phyloP scores from a whole-genome alignment of 1,140 invertebrate species.

The Tetraneura akinire region DNA sequence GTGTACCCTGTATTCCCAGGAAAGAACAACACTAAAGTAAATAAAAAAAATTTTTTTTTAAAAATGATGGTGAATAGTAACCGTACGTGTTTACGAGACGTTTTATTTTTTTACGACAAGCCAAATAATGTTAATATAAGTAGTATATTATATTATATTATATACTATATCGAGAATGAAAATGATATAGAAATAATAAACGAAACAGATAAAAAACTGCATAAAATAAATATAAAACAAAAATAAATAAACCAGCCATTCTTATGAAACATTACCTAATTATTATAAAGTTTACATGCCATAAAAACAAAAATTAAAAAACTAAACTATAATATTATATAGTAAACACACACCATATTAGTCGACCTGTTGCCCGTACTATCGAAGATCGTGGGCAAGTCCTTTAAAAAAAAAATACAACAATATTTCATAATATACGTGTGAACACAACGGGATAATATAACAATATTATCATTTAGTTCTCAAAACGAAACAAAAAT shows the following conservation, averaged over 20 bases:
- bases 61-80: too few relatives aligned
- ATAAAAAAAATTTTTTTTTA: too few relatives aligned
- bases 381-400: not conserved
- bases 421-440: not conserved
- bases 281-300: not conserved
- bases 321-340: constrained; percentile 14
- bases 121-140: too few relatives aligned
- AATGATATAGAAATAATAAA: too few relatives aligned
- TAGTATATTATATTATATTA: too few relatives aligned
- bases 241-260: not conserved
- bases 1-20: too few relatives aligned
- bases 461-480: too few relatives aligned
- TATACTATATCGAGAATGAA: too few relatives aligned
- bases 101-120: too few relatives aligned
- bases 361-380: not conserved
- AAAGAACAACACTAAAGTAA: too few relatives aligned
- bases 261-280: not conserved
- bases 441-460: not conserved
- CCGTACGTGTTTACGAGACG: too few relatives aligned
- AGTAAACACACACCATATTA: constrained; percentile 39
- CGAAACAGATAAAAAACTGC: not conserved
- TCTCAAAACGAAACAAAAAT: too few relatives aligned
- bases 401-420: constrained; percentile 46
- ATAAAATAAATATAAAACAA: not conserved
- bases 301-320: not conserved